Percentiles rank a stretch among this genome's conserved stretches.
phyloP scores from a whole-genome alignment of 2,797 vertebrate species.

The Anguilla anguilla region DNA sequence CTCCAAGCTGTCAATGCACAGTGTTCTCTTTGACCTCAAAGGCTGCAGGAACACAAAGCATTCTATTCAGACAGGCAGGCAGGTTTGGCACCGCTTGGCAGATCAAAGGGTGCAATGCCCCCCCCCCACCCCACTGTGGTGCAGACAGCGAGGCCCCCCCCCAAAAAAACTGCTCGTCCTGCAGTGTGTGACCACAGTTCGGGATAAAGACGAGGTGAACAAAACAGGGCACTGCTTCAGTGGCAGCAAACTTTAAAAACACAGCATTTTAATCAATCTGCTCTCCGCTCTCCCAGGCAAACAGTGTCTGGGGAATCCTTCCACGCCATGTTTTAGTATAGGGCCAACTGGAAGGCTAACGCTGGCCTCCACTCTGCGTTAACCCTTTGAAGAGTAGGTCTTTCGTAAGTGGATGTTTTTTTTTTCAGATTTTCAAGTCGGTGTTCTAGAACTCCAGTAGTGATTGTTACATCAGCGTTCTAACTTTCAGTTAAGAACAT shows the following conservation, averaged over 20 bases:
- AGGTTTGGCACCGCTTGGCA: conserved; percentile 27
- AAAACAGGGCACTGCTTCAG: conserved; percentile 24
- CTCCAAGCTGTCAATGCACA: conserved; percentile 35
- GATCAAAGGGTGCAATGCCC: conserved; percentile 21
- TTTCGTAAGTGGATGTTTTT: no score
- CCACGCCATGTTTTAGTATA: neutral
- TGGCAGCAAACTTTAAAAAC: neutral
- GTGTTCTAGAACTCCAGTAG: neutral
- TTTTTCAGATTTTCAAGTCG: no score
- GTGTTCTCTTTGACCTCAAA: conserved; percentile 35
- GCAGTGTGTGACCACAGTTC: conserved; percentile 12
- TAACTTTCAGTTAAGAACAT: no score
- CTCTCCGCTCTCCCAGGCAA: neutral
- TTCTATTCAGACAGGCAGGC: conserved; percentile 23
- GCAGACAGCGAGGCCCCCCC: neutral
- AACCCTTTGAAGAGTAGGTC: no score
- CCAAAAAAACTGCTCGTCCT: neutral
- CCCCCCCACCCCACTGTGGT: neutral
- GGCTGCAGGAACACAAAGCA: conserved; percentile 14
- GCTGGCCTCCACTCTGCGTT: neutral
- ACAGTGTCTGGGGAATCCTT: neutral
- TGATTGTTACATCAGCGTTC: neutral
- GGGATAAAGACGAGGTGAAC: conserved; percentile 20
- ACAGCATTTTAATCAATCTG: neutral
- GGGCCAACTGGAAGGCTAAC: neutral